Evolutionary conservation across 2,888 invertebrate species (phyloP), one percentile per base, ranked within the genome.

Genomic region (Lydus trimaculatus): DNA sequence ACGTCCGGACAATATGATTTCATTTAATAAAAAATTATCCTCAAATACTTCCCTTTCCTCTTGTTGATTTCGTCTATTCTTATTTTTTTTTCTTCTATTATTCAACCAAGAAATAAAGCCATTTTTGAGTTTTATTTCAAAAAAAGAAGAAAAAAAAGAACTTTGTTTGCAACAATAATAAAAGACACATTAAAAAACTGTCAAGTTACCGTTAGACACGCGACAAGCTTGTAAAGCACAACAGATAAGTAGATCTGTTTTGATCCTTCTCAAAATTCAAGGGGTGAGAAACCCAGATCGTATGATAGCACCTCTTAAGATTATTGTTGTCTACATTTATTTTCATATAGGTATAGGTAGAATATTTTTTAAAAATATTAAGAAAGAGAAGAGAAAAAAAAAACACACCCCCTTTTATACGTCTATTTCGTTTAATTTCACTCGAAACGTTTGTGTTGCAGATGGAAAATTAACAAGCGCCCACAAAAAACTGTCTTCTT

Each of bases 171-270:
- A 61, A 62, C 62, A 69, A 69, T 63, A 60, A 61, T 63, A 60
- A 61, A 65, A 62, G 36, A 58, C 63, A 62, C 62, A 69, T 66
- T 63, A 60, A 61, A 65, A 62, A 59, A 58, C 63, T 43, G 58
- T 62, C 48, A 28, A 58, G 60, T 33, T 66, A 72, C 70, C 67
- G 71, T 71, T 70, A 71, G 72, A 71, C 74, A 74, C 74, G 74
- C 74, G 74, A 67, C 66, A 59, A 64, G 74, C 68, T 65, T 74
- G 70, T 69, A 71, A 72, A 74, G 68, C 64, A 66, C 62, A 62
- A 66, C 62, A 62, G 65, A 74, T 70, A 74, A 72, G 70, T 71
- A 71, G 72, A 70, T 69, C 65, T 66, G 63, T 65, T 66, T 56
- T 65, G 62, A 67, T 70, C 71, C 70, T 71, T 63, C 62, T 65